Percentiles rank a stretch among this genome's conserved stretches.
Conservation (phyloP, 92 coral and sea anemone genomes). For the Palythoa grandis region DNA sequence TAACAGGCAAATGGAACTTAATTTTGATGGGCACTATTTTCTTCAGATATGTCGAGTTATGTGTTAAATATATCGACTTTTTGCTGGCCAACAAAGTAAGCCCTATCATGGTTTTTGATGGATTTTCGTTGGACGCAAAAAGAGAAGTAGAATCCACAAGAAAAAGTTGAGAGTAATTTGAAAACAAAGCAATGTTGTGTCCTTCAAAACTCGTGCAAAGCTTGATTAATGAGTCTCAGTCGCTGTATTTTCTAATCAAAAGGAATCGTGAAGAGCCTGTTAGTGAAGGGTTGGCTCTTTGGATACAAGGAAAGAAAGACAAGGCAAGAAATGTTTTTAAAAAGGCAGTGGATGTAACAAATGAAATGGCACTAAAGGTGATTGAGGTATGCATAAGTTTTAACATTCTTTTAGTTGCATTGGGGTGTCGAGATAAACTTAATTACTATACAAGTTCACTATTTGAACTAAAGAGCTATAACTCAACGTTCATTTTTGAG, state of each 20-base stretch:
- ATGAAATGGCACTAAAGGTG: background rate
- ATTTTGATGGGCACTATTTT: too few relatives aligned
- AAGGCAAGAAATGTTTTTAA: background rate
- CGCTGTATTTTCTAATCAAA: too few relatives aligned
- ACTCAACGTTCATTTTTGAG: too few relatives aligned
- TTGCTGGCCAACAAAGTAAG: background rate
- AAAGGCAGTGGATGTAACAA: background rate
- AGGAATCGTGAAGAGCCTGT: background rate
- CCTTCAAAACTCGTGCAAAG: too few relatives aligned
- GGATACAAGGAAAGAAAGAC: background rate
- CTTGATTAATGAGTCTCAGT: too few relatives aligned
- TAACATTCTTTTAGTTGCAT: background rate
- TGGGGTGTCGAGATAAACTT: too few relatives aligned
- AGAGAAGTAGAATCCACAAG: too few relatives aligned
- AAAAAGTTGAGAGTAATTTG: too few relatives aligned
- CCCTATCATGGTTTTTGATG: conserved; percentile 1
- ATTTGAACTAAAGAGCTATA: too few relatives aligned
- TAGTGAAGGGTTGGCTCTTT: background rate
- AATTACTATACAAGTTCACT: too few relatives aligned
- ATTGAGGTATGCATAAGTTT: background rate
- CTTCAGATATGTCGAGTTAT: background rate
- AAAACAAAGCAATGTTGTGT: too few relatives aligned
- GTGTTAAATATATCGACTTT: background rate
- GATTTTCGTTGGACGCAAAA: background rate
- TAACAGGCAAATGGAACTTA: too few relatives aligned